phyloP scores from a whole-genome alignment of 2,113 vertebrate genomes.

The Tursiops truncatus region DNA sequence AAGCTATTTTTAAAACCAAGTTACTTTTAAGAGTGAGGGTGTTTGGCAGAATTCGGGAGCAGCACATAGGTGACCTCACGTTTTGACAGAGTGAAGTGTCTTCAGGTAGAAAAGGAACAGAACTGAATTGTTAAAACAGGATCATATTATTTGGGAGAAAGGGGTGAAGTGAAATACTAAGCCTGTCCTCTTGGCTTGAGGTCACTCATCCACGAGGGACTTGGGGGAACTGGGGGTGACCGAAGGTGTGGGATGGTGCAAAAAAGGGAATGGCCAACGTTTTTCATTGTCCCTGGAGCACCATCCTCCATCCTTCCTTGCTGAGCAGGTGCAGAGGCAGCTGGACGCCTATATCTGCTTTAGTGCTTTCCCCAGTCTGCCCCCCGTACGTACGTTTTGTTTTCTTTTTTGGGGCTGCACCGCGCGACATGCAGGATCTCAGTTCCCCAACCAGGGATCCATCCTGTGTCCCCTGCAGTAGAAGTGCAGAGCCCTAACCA shows the following conservation, averaged over 20 bases:
- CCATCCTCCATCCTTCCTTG: not conserved
- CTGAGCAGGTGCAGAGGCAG: not conserved
- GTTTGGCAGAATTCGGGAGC: not conserved
- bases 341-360: rapidly evolving
- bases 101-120: not conserved
- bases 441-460: too few species aligned
- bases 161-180: not conserved
- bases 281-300: not conserved
- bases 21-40: not conserved
- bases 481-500: too few species aligned
- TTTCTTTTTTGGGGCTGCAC: too few species aligned
- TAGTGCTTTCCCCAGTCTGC: not conserved
- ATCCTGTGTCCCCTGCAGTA: too few species aligned
- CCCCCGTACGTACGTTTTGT: not conserved
- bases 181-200: not conserved
- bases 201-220: not conserved
- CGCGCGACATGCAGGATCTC: too few species aligned
- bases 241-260: not conserved
- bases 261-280: not conserved
- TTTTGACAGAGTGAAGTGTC: not conserved
- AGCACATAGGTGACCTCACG: not conserved
- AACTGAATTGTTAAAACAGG: not conserved
- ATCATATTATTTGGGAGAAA: not conserved
- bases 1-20: not conserved
- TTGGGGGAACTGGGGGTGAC: not conserved